Evolutionary conservation across 2,888 invertebrate species (phyloP).

Genomic region (Phyllotreta striolata): DNA sequence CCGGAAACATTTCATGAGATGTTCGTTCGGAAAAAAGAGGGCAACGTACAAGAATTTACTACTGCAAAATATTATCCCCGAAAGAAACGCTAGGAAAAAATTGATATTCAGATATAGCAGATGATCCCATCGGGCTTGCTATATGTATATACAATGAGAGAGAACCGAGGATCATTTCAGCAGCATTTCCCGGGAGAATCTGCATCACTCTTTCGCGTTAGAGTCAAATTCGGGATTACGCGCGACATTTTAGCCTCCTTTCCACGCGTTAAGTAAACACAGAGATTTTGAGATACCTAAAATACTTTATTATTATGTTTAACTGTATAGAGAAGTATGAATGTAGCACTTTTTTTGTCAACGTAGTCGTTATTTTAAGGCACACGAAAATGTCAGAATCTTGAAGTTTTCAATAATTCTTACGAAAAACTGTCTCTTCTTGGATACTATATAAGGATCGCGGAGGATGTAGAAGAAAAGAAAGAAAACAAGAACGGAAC

Average conservation of each 20-base stretch:
- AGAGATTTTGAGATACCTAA: constrained; percentile 5
- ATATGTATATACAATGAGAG: constrained; percentile 42
- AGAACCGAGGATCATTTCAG: constrained; percentile 46
- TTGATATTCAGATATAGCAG: constrained; percentile 43
- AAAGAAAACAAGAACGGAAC: constrained; percentile 34
- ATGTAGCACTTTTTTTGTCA: not conserved
- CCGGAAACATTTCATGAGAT: too few relatives aligned
- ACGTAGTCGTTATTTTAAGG: not conserved
- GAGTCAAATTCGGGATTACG: constrained; percentile 41
- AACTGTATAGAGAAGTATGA: too few relatives aligned
- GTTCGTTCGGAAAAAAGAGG: too few relatives aligned
- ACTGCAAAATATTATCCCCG: constrained; percentile 7
- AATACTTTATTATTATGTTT: too few relatives aligned
- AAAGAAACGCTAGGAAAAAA: constrained; percentile 35
- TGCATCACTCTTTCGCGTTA: constrained; percentile 44
- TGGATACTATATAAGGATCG: constrained; percentile 22
- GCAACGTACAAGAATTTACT: not conserved
- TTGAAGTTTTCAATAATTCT: constrained; percentile 30
- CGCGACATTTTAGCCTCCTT: constrained; percentile 35
- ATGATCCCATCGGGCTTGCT: constrained; percentile 44
- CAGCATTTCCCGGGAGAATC: constrained; percentile 47
- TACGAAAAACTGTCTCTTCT: constrained; percentile 19
- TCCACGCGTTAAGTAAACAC: constrained; percentile 31
- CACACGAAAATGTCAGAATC: constrained; percentile 24
- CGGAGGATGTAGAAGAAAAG: constrained; percentile 18